Evolutionary conservation across 2,113 vertebrate genomes (phyloP), one percentile per base, ranked within the genome.

Genomic region (Hiodon alosoides): DNA sequence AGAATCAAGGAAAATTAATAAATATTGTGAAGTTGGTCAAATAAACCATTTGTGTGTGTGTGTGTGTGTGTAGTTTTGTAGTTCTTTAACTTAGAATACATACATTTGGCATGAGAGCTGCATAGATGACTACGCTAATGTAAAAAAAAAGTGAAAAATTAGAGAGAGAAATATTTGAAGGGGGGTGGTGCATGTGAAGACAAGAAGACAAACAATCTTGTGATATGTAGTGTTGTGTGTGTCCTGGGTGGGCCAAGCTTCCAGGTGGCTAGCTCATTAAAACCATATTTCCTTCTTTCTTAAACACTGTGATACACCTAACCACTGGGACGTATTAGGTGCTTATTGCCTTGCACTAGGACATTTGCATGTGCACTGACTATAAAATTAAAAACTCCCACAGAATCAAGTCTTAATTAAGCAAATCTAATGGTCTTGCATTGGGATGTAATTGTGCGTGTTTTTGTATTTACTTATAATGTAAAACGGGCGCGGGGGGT

Each of bases 371-470:
- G 86, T 80, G 84, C 84, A 89, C 79, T 82, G 82, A 86, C 78
- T 89, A 85, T 88, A 87, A 86, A 88, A 90, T 89, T 85, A 75
- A 81, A n/a, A 73, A 78, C 78, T 86, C 85, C 83, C 78, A 76
- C 79, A 80, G 80, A 86, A 87, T 85, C 82, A 83, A 81, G 78
- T 81, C 78, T 84, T 85, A 88, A 87, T 83, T 82, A 89, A 83
- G 85, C 86, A 79, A 70, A 62, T 80, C 78, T 90, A 84, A 88
- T 85, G 81, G 82, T 84, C 83, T 77, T 80, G 73, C 76, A 79
- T 78, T 65, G 66, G 53, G 76, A 81, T 67, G 53, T 79, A 77
- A 79, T 81, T 78, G 72, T 77, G 71, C 77, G 72, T 75, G 68
- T 73, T 72, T n/a, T 69, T 76, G 48, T 69, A 52, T 69, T 76